Percentiles rank a stretch among this genome's conserved stretches.
Conservation (phyloP, 2,888 invertebrate genomes). For the Drosophila macrospina region DNA sequence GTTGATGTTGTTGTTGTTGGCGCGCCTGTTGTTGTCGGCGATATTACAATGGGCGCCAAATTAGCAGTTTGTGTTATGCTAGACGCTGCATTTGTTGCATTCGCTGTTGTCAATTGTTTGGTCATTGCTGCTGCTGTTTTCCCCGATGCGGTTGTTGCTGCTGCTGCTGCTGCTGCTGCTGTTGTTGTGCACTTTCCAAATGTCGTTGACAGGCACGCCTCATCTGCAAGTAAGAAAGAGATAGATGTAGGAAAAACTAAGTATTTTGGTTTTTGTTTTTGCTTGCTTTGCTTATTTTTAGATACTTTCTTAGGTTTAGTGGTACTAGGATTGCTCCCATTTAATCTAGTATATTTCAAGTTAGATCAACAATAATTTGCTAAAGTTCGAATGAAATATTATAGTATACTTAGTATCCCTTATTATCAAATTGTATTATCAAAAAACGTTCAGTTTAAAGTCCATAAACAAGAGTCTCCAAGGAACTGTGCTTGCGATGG, state of each 20-base stretch:
- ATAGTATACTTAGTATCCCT: too few species aligned
- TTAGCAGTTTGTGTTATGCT: constrained; percentile 64
- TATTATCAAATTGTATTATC: constrained; percentile 9
- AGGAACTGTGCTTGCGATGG: background rate
- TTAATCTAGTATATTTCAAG: too few species aligned
- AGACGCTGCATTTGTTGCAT: constrained; percentile 69
- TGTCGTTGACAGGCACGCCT: constrained; percentile 61
- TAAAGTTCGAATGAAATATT: too few species aligned
- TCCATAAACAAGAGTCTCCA: constrained; percentile 1
- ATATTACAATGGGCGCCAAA: constrained; percentile 65
- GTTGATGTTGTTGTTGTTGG: constrained; percentile 42
- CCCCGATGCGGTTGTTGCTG: constrained; percentile 34
- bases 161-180: constrained; percentile 26
- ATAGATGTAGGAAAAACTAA: constrained; percentile 23
- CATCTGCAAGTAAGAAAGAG: constrained; percentile 66
- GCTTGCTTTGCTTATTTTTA: background rate
- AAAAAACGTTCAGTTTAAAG: constrained; percentile 4
- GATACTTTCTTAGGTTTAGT: background rate
- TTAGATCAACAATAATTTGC: too few species aligned
- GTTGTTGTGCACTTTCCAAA: constrained; percentile 53
- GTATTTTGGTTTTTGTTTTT: background rate
- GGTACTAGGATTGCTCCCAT: background rate
- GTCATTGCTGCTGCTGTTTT: constrained; percentile 61
- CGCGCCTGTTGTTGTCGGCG: constrained; percentile 51
- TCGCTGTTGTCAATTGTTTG: constrained; percentile 74